Evolutionary conservation across 2,797 vertebrate genomes (phyloP), one percentile per base, ranked within the genome.

Genomic region (Remorina albescens): DNA sequence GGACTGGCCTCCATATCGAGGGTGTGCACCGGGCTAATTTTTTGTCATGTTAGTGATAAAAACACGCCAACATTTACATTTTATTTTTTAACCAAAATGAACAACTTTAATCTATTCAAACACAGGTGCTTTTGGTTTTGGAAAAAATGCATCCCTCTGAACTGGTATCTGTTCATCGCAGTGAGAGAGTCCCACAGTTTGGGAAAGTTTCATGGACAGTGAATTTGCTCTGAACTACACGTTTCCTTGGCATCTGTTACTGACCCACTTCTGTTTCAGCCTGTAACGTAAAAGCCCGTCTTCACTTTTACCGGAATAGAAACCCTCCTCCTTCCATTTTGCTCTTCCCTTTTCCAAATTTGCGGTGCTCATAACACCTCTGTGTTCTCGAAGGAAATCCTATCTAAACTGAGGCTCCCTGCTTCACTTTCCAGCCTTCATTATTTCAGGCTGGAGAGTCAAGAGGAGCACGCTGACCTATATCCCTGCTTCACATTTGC

Each of bases 361-460:
- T 85, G 59, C 80, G 63, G 74, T 79, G 64, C 77, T 88, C 69
- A 76, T 67, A 84, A 54, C 51, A 74, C 75, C 83, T 71, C 49
- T 70, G 67, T 85, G 80, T 83, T 91, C 69, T 84, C n/a, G 66
- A 82, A 88, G 84, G 56, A 77, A 88, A 90, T 85, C 78, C 75
- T 75, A 74, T 81, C 80, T 72, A 83, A 88, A 91, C 80, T 85
- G 68, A 91, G 60, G 74, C 59, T 69, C 55, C 44, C 55, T 75
- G 39, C 71, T 84, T 83, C 39, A 77, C 47, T 75, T 74, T 78
- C 58, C 67, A 84, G 78, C 69, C 74, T 80, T 86, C 66, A 84
- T 81, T 77, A 67, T 77, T 75, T 76, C 59, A 56, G 62, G 68
- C 80, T 74, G 56, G 79, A 84, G 83, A 85, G 80, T 88, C 77